phyloP scores from a whole-genome alignment of 2,797 vertebrate genomes.

The Mormyrops boulengeri region DNA sequence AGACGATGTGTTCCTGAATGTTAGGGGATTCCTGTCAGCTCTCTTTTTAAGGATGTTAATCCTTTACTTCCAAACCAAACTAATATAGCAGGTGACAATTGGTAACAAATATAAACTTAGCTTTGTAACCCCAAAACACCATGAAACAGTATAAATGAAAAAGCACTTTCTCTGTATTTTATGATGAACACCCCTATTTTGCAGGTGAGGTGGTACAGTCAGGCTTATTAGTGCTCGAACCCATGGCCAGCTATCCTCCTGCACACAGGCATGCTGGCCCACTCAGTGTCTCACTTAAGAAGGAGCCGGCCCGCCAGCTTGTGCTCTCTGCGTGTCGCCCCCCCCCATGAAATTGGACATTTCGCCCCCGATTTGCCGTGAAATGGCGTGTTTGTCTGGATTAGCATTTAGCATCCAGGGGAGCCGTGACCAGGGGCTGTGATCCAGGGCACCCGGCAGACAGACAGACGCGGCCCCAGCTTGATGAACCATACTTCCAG shows the following conservation, averaged over 20 bases:
- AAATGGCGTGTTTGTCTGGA: conserved; percentile 57
- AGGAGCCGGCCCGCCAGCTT: conserved; percentile 15
- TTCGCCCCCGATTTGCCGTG: conserved; percentile 62
- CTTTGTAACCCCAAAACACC: neutral
- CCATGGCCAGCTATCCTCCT: neutral
- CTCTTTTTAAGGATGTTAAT: neutral
- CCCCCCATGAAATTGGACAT: conserved; percentile 61
- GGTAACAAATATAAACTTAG: neutral
- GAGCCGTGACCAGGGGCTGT: conserved; percentile 34
- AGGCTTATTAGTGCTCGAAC: neutral
- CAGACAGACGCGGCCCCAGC: neutral
- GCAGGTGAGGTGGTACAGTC: neutral
- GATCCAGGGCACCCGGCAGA: neutral
- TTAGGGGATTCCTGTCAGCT: neutral
- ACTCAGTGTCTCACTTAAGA: conserved; percentile 14
- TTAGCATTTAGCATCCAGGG: conserved; percentile 40
- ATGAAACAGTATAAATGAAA: neutral
- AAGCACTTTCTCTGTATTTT: neutral
- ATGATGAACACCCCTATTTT: neutral
- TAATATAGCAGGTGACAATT: neutral
- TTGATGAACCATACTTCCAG: neutral
- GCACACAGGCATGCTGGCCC: neutral
- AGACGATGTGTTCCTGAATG: neutral
- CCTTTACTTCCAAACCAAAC: neutral
- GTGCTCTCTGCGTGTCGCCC: conserved; percentile 38